Base-by-base conservation (phyloP, 2,113 vertebrate genomes). In the Saimiri boliviensis region DNA sequence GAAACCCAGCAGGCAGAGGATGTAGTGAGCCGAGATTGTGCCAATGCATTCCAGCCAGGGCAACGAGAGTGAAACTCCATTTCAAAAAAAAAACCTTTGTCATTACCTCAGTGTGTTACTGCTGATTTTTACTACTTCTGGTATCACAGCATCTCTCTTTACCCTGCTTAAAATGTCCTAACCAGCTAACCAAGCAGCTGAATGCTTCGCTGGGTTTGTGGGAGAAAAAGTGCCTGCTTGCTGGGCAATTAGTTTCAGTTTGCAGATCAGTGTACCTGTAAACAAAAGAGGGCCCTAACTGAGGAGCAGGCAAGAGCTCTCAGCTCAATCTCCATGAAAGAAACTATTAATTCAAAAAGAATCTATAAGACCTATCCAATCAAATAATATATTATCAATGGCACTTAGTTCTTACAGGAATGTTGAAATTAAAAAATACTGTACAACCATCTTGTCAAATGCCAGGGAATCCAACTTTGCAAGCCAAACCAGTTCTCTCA, bases 201-300 rank as follows among this genome's bases (percentile, higher is more conserved):
- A 81, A 68, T 82, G 71, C 91, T 93, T 91, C 71, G 20, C 77
- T 56, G 93, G 81, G 77, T 73, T 90, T 88, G 77, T 77, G 68
- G 90, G 88, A 95, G 92, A 60, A 96, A 63, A 87, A 97, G 86
- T 83, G 76, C 54, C 88, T 95, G 37, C 93, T 88, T 93, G 52
- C 79, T 86, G 42, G 74, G 87, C 91, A 97, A 97, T 97, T 97
- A 95, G 90, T 97, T 97, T 98, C 95, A 96, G 94, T 97, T 97
- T 97, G 92, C 66, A 95, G 81, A 96, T 89, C 86, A 97, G 56
- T 86, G 80, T 84, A 70, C 86, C 70, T 86, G 47, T 86, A 98
- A 97, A 97, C 84, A 97, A 93, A 92, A 97, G 49, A 45, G 16
- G 52, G 81, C 45, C 89, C 81, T 95, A 83, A 91, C 0, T 84